Conservation (phyloP, 2,797 vertebrate species). For the Pachyuromys duprasi region DNA sequence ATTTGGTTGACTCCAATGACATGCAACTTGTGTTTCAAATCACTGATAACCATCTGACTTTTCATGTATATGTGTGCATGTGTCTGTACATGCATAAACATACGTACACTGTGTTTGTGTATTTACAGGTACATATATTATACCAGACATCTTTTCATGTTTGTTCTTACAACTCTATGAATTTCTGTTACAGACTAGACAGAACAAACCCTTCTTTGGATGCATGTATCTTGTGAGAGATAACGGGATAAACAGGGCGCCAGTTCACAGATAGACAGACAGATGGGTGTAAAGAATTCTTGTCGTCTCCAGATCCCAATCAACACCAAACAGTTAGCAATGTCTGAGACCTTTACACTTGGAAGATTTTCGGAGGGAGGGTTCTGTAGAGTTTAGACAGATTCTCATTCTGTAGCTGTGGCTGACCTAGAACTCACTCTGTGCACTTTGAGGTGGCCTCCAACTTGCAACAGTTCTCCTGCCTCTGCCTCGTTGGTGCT, state of each 20-base stretch:
- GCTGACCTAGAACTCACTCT: neutral
- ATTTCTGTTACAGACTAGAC: neutral
- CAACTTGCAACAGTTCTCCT: neutral
- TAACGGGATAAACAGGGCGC: neutral
- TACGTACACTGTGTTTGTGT: neutral
- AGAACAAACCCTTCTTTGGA: neutral
- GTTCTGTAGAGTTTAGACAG: neutral
- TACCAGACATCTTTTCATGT: neutral
- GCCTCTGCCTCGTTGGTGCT: neutral
- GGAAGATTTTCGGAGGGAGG: neutral
- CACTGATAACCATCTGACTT: neutral
- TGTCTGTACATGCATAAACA: neutral
- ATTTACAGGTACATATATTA: neutral
- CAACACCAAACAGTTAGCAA: too few relatives aligned
- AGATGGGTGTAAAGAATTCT: neutral
- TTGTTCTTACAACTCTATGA: neutral
- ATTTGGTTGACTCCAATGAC: neutral
- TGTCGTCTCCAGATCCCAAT: neutral
- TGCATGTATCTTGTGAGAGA: neutral
- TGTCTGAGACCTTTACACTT: neutral
- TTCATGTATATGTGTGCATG: neutral
- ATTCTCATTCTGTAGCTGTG: neutral
- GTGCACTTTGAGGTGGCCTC: neutral
- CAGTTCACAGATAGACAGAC: neutral
- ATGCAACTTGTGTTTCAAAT: neutral